Base-by-base conservation (phyloP, 1,140 invertebrate genomes). In the Bathynomus jamesi region DNA sequence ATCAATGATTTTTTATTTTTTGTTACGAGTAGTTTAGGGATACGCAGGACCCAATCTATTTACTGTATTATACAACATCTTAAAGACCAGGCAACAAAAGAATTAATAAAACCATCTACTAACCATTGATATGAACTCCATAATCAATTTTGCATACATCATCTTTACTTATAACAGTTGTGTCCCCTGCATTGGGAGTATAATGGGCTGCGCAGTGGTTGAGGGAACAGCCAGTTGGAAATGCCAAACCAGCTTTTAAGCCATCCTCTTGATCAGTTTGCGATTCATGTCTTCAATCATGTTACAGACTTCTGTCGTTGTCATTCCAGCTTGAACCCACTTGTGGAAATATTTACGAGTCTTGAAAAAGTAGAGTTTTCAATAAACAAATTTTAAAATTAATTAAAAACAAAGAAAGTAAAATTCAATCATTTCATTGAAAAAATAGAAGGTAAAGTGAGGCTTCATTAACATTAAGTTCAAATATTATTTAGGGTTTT, bases 91-190 rank as follows among this genome's bases (percentile, higher is more conserved):
- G n/a, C n/a, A n/a, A n/a, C n/a, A n/a, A n/a, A n/a, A n/a, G n/a
- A n/a, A n/a, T n/a, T n/a, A n/a, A 61, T 32, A 46, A 66, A 73
- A 60, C 65, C 28, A 65, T 28, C 17, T 5, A 64, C 78, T 78
- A 78, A 86, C 90, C 97, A 84, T 99, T 99, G 62, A 99, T 95
- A 82, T 99, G 98, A 30, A 96, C 98, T 67, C 98, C 98, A 85
- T 99, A 99, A 84, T 99, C 98, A 80, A 99, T 98, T 84, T 99
- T 99, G 69, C 96, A 96, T 3, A 99, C 96, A 85, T 99, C 98
- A 81, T 99, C 95, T 80, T 94, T 93, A n/a, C 91, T 86, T 17
- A 99, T 85, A 25, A 99, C 94, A 0, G 96, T 99, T 3, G 88
- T 86, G 83, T 99, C 98, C 17, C 97, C 98, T 73, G 94, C 94